Conservation (phyloP, 1,140 invertebrate species). For the Druon quercuslanigerum region DNA sequence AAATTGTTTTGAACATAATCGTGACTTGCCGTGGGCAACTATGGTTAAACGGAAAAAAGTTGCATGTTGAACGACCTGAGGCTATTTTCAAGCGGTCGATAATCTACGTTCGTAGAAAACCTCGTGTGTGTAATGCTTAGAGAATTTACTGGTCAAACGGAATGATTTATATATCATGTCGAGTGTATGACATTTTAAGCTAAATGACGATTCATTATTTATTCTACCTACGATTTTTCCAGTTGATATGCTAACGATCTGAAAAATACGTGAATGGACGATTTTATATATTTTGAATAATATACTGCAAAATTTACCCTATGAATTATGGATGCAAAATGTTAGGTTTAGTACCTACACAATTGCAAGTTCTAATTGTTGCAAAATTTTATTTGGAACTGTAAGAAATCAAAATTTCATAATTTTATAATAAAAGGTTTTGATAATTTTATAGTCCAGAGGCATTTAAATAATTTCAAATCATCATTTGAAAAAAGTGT, state of each 20-base stretch:
- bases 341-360: no score
- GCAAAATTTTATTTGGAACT: no score
- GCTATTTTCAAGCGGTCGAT: conserved; percentile 60
- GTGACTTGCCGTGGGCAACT: background rate
- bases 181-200: conserved; percentile 1
- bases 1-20: conserved; percentile 5
- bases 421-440: no score
- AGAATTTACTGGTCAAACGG: conserved; percentile 11
- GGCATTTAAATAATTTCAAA: no score
- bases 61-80: conserved; percentile 55
- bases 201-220: background rate
- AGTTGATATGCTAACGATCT: background rate
- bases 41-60: conserved; percentile 44
- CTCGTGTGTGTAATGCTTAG: background rate
- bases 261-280: no score
- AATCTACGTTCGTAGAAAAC: conserved; percentile 26
- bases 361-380: no score
- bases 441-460: no score
- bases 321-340: no score
- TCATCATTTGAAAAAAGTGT: no score
- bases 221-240: background rate
- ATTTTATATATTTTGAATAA: no score
- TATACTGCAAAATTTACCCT: no score
- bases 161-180: conserved; percentile 21
- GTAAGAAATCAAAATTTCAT: no score